Base-by-base conservation (phyloP, 2,888 invertebrate genomes). In the Drosophila percnosoma region DNA sequence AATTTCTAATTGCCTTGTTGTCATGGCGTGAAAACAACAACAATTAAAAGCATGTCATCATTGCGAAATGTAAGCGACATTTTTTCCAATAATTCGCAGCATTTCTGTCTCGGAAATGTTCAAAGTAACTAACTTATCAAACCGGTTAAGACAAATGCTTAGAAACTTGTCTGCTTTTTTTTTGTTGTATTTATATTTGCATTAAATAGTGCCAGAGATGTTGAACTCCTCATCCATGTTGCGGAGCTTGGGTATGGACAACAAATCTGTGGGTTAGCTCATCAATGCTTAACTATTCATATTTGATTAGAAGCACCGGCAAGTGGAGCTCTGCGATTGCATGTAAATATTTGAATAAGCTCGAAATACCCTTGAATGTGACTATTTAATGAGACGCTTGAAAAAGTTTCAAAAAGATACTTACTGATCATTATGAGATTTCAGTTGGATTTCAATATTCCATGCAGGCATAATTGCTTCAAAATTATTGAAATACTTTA, bases 101-200 rank as follows among this genome's bases (percentile, higher is more conserved):
- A 29, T 53, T 65, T 55, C 13, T 31, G 31, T 27, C 54, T 36
- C 27, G 65, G 51, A 64, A 59, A 72, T 62, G 49, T 49, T 75
- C 51, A 42, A 45, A 59, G 29, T 52, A 53, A 51, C 58, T 53
- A 59, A 75, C 61, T 51, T 49, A 80, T 69, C 57, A 66, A 77
- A 77, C 77, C 77, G 77, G 77, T 79, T 77, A 57, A 42, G 54
- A 34, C 57, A 40, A 55, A 66, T n/a, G 24, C 10, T 78, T 60
- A 57, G 40, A 64, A 64, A 52, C 42, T 29, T 66, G 78, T 59
- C 45, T 63, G 10, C 4, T 29, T 63, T 33, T 54, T 49, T 18
- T 51, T 55, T 18, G 36, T 55, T 11, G 36, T 38, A 13, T 38
- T 29, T 29, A n/a, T 55, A 38, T 55, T 29, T 55, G 38, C 13